Evolutionary conservation across 1,140 invertebrate species (phyloP), one percentile per base, ranked within the genome.

Genomic region (Antheraea mylitta): DNA sequence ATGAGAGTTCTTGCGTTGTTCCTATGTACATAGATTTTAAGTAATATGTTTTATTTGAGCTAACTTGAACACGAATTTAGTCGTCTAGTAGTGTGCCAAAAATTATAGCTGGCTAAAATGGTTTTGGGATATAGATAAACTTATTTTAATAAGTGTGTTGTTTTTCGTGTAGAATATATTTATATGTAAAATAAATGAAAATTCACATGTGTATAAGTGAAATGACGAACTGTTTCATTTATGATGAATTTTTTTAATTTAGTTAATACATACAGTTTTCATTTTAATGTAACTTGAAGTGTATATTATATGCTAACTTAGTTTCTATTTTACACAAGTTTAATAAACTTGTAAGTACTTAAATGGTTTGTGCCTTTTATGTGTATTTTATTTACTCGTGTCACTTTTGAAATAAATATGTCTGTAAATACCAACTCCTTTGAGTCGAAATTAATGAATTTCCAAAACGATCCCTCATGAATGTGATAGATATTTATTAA

Each of bases 331-430:
- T 16, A 16, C 16, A n/a, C 5, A 61, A 63, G 61, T 63, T 63
- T 11, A 7, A 37, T 63, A 37, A 63, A 37, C 30, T n/a, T 66
- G 67, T 82, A 77, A 79, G 77, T 86, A 88, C 85, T 87, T 87
- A 86, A 87, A 82, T 87, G 86, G 82, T 85, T 86, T 83, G 83
- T 90, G 86, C 87, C 86, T 88, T 87, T 80, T 37, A 62, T 74
- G 60, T 71, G 66, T 70, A 37, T 73, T 75, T 75, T 68, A 68
- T 74, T 75, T 76, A 73, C 72, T 72, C 66, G 62, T 67, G 74
- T 76, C 72, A 75, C 67, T 65, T 72, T 74, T 22, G 45, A 66
- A 66, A 37, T 70, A 36, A 64, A 48, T 64, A 30, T 30, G 22
- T 30, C 22, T 30, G 22, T 30, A 30, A 30, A 30, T 30, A 30